Conservation (phyloP, 2,797 vertebrate genomes). For the Carduelis carduelis region DNA sequence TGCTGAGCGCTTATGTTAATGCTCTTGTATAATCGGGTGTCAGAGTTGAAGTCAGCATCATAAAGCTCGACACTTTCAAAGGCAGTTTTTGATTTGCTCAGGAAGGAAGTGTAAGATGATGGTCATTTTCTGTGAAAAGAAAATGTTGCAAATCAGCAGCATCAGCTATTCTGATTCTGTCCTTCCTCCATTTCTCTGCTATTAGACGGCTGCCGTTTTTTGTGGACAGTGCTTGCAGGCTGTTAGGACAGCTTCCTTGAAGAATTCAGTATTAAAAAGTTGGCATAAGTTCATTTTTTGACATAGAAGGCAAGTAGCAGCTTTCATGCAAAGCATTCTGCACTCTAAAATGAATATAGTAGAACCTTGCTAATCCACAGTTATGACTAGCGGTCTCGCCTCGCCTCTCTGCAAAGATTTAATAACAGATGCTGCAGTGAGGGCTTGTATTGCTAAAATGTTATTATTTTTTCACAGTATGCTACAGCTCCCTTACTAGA, state of each 20-base stretch:
- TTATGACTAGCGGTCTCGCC: conserved; percentile 27
- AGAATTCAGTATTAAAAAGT: neutral
- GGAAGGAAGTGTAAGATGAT: neutral
- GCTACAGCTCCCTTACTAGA: neutral
- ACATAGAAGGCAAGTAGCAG: neutral
- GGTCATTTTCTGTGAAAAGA: neutral
- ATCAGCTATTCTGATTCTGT: neutral
- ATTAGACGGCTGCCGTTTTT: neutral
- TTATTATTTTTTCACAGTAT: conserved; percentile 30
- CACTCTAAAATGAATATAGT: neutral
- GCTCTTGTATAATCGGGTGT: neutral
- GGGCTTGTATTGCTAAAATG: conserved; percentile 34
- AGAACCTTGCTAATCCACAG: conserved; percentile 43
- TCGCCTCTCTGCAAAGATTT: conserved; percentile 47
- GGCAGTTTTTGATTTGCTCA: neutral
- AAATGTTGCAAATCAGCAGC: neutral
- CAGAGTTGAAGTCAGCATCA: neutral
- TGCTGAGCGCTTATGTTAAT: neutral
- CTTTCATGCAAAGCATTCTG: neutral
- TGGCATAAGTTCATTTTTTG: neutral
- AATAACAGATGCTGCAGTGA: conserved; percentile 54
- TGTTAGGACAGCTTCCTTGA: neutral
- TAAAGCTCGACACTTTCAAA: neutral
- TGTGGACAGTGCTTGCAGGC: neutral
- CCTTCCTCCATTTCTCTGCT: neutral